Base-by-base conservation (phyloP, 2,113 vertebrate species). In the Apodemus speciosus region DNA sequence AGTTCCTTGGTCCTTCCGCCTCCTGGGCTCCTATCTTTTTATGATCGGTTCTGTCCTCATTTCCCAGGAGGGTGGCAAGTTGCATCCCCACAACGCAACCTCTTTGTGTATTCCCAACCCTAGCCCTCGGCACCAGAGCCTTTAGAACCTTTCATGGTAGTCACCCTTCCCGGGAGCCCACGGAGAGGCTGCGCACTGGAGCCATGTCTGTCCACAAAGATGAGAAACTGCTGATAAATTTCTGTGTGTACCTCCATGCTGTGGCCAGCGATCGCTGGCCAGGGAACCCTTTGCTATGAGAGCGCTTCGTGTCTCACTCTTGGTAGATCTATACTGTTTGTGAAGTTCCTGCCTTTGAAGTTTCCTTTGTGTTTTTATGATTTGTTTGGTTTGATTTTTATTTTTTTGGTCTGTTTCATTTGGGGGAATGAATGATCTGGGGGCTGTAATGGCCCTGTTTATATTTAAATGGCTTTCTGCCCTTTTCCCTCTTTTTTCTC, bases 191-290 rank as follows among this genome's bases (percentile, higher is more conserved):
- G 56, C 40, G 7, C 40, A 62, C 94, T 3, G 15, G 94, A 43
- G 96, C 97, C 97, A 87, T 88, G 62, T 97, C 97, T 97, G 93
- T 95, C 97, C 96, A 95, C 98, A 99, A 99, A 99, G 99, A 99
- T 99, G 99, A 99, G 99, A 99, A 99, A 99, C 99, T 98, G 97
- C 98, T 99, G 99, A 99, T 99, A 99, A 99, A 99, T 99, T 99
- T 99, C 99, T 99, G 99, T 99, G 99, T 99, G 98, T 98, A 98
- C 99, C 98, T 99, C 53, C 99, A 99, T 99, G 99, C 99, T 99
- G 99, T 99, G 99, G 99, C 99, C 99, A 99, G 99, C 99, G 98
- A 18, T 98, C 98, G 98, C 99, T 99, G 99, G 99, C 99, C 99
- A 98, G 98, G 98, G 99, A 98, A 99, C 99, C 99, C 99, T 99